These are phyloP conservation scores for Piscicola geometra DNA, from an alignment of 2,888 invertebrate genomes.

Conservation along the genomic window DNA sequence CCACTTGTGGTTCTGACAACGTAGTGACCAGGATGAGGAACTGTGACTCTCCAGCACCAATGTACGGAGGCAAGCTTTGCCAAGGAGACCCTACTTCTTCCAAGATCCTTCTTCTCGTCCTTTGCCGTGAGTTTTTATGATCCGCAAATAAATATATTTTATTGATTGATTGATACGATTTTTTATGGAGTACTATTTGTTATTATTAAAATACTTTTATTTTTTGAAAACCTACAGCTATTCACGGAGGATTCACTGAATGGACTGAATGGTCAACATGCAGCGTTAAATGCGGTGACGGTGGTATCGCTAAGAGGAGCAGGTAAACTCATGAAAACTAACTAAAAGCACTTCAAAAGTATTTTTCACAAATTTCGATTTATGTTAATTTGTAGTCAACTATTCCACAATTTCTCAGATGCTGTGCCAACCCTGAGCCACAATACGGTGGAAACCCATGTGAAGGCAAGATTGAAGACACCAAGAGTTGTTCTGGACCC, in stretches of 20 bases:
- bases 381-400: too few relatives aligned
- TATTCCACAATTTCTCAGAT: too few relatives aligned
- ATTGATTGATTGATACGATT: background rate
- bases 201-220: too few relatives aligned
- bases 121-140: constrained; percentile 32
- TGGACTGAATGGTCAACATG: constrained; percentile 36
- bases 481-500: constrained; percentile 45
- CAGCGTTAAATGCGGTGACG: constrained; percentile 32
- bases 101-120: constrained; percentile 22
- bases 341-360: too few relatives aligned
- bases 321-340: background rate
- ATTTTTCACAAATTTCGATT: too few relatives aligned
- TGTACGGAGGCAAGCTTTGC: constrained; percentile 51
- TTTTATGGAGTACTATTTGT: too few relatives aligned
- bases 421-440: constrained; percentile 52
- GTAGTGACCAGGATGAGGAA: constrained; percentile 46
- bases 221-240: background rate
- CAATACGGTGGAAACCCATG: constrained; percentile 51
- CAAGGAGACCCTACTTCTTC: constrained; percentile 46
- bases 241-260: constrained; percentile 31
- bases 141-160: background rate
- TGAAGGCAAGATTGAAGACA: constrained; percentile 46
- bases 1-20: constrained; percentile 50
- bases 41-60: constrained; percentile 52
- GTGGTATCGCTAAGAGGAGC: constrained; percentile 28